Base-by-base conservation (phyloP, 2,888 invertebrate species). In the Amphipyra tragopoginis region DNA sequence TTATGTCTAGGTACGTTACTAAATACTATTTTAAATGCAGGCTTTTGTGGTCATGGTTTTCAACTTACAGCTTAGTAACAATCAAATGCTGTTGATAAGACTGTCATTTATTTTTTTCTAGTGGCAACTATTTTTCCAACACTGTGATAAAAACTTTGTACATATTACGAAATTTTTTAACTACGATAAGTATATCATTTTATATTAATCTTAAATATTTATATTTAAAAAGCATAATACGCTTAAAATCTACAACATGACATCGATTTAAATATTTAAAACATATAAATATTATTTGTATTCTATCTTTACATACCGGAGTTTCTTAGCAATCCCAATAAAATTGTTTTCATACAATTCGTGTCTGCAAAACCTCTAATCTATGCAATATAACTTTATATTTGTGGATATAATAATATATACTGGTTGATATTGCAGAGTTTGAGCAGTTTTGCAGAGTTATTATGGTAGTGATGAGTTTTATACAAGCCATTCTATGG, bases 401-500 rank as follows among this genome's bases (percentile, higher is more conserved):
- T 44, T 36, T 36, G n/a, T 3, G 0, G 4, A 21, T n/a, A 36
- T 15, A 39, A 49, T 13, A 33, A 4, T 10, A 34, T 26, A 8
- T 26, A 38, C 10, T 36, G 15, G 21, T 13, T 7, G 7, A 36
- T 6, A 50, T 54, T 58, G 60, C 48, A 53, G 36, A 73, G 62
- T 47, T 60, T 29, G 7, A 13, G 7, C 33, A 21, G 34, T 39
- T 69, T 43, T 8, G 50, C 50, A 50, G 50, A 13, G 10, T 34
- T 9, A 1, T 21, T 2, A 21, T n/a, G n/a, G n/a, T 2, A 21
- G 21, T 21, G 21, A 9, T 14, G 36, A 55, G 54, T 48, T 10
- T 47, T 81, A 95, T 5, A 95, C 95, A 13, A 95, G 91, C 95
- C 95, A 95, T 83, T 95, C 94, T 29, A 93, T 76, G 26, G 87